phyloP scores from a whole-genome alignment of 2,113 vertebrate genomes.

The Sphyrna mokarran region DNA sequence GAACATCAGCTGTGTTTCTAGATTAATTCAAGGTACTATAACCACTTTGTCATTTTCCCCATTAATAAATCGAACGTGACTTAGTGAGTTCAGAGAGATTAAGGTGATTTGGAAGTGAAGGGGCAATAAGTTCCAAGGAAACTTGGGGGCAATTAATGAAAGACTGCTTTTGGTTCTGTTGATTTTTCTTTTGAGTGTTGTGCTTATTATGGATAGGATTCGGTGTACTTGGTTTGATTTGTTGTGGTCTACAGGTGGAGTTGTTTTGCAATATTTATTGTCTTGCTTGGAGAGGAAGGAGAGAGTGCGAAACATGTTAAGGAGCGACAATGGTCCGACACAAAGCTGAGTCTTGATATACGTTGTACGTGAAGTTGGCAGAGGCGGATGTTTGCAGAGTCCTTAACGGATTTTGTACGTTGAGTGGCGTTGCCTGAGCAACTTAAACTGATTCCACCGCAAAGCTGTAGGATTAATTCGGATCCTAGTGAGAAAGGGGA shows the following conservation, averaged over 20 bases:
- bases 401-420: background rate
- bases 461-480: background rate
- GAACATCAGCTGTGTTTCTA: too few relatives aligned
- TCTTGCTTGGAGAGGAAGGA: background rate
- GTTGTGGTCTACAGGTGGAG: background rate
- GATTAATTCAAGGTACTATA: too few relatives aligned
- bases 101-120: background rate
- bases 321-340: background rate
- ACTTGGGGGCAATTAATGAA: background rate
- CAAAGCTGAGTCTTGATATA: background rate
- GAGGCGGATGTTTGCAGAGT: background rate
- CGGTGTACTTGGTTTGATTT: background rate
- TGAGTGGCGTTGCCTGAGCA: background rate
- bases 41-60: too few relatives aligned
- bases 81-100: background rate
- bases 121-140: background rate
- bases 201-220: background rate
- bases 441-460: background rate
- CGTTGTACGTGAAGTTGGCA: background rate
- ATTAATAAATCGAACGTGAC: background rate
- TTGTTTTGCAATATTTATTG: background rate
- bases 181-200: background rate
- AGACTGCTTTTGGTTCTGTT: background rate
- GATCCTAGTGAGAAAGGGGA: background rate
- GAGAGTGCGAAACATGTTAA: too few relatives aligned